Base-by-base conservation (phyloP, 2,797 vertebrate species). In the Rhinogobio ventralis region DNA sequence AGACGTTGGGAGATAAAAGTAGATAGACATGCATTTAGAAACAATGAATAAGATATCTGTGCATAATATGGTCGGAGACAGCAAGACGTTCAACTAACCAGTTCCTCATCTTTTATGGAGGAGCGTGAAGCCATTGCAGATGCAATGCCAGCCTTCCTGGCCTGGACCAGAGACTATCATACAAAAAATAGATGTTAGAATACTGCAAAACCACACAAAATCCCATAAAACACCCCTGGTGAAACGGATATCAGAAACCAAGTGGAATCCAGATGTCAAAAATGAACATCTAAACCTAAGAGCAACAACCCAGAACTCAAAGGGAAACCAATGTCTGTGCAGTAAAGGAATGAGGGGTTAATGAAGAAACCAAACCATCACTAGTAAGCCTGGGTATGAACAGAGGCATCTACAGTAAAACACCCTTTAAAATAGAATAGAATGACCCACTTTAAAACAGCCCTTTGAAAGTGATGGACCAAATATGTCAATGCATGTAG, bases 71-170 rank as follows among this genome's bases (percentile, higher is more conserved):
- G 73, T 55, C 14, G 39, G 33, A 13, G 53, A 17, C 4, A 1
- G 20, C 15, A 3, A 33, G 13, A 45, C 15, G 15, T 77, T 84
- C 7, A 45, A 91, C 97, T 97, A 93, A 99, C 98, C 96, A 99
- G 93, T 88, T 99, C 98, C 92, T 98, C 98, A 81, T 99, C 98
- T 91, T 99, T 99, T 90, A 99, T 94, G 85, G 98, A 99, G 46
- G 97, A 97, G 60, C 98, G 96, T 19, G 97, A 97, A 88, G 98
- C 97, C 97, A 99, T 97, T 60, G 98, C 96, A 79, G 98, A 99
- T 81, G 97, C 94, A 68, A 99, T 97, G 7, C 98, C 97, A 1
- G 98, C 97, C 91, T 99, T 99, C 92, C 98, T 96, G 89, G 98
- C 98, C 93, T 99, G 98, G 86, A 99, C 96, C 90, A 99, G 94